phyloP scores from a whole-genome alignment of 2,113 vertebrate genomes.

The Triplophysa siluroides region DNA sequence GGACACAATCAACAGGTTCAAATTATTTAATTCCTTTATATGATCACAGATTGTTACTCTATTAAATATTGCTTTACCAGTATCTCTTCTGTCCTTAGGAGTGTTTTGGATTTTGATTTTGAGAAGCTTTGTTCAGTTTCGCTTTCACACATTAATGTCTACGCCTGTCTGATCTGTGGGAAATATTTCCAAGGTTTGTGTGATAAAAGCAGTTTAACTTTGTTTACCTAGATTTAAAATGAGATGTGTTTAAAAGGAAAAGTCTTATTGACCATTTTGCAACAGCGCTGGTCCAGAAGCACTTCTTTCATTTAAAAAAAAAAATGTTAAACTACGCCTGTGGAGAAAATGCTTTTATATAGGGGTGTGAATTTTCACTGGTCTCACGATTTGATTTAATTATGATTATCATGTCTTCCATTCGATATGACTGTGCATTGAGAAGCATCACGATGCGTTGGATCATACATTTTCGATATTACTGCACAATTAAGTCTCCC shows the following conservation, averaged over 20 bases:
- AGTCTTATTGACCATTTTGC: no score
- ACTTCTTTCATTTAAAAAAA: no score
- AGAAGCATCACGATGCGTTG: no score
- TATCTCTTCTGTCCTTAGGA: constrained; percentile 70
- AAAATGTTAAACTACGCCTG: no score
- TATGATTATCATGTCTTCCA: no score
- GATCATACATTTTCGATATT: no score
- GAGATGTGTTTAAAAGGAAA: background rate
- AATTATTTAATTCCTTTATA: constrained; percentile 24
- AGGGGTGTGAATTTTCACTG: no score
- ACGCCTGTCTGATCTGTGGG: constrained; percentile 94
- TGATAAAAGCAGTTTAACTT: background rate
- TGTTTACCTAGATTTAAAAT: background rate
- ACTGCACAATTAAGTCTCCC: no score
- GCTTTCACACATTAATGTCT: constrained; percentile 93
- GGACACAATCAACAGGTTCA: constrained; percentile 92
- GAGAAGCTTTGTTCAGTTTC: constrained; percentile 97
- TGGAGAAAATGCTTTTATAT: no score
- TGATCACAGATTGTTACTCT: background rate
- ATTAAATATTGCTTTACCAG: background rate
- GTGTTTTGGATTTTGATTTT: constrained; percentile 95
- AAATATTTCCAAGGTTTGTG: constrained; percentile 95
- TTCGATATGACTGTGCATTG: no score
- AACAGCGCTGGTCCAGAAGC: no score
- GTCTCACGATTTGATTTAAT: no score